phyloP scores from a whole-genome alignment of 30 jellyfish, hydroid and myxozoan genomes.

The Mastigias papua region DNA sequence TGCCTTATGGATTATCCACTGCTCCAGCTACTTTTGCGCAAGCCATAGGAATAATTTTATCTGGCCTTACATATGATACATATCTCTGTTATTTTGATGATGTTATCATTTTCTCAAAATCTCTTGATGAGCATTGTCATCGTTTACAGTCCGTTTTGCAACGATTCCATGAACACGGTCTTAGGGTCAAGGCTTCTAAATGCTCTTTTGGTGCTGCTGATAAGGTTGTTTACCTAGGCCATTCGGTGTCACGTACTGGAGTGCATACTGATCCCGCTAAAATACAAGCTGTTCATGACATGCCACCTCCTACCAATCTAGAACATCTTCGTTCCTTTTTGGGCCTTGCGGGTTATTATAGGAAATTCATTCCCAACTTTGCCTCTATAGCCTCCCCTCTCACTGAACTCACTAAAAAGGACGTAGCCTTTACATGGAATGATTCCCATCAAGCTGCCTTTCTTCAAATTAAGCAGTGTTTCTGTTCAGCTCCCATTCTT shows the following conservation, averaged over 20 bases:
- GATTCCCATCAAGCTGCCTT: background rate
- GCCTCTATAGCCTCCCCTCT: background rate
- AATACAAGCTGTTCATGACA: too few relatives aligned
- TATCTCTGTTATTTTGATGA: background rate
- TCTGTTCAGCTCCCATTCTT: background rate
- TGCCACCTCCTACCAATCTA: too few relatives aligned
- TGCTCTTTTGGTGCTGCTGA: background rate
- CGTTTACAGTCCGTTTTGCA: background rate
- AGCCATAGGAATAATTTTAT: background rate
- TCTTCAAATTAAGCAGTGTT: too few relatives aligned
- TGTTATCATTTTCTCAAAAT: background rate
- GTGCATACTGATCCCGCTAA: background rate
- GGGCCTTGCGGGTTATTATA: background rate
- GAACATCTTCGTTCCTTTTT: background rate
- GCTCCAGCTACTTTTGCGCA: background rate
- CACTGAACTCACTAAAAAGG: background rate
- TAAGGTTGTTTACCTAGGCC: background rate
- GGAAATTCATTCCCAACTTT: background rate
- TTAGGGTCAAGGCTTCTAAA: background rate
- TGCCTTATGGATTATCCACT: constrained; percentile 2
- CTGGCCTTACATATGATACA: background rate
- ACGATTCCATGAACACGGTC: background rate
- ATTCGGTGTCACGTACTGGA: background rate
- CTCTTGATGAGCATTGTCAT: background rate
- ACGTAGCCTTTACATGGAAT: background rate